Percentiles rank a stretch among this genome's conserved stretches.
phyloP scores from a whole-genome alignment of 2,888 invertebrate genomes.

The Pedicia rivosa region DNA sequence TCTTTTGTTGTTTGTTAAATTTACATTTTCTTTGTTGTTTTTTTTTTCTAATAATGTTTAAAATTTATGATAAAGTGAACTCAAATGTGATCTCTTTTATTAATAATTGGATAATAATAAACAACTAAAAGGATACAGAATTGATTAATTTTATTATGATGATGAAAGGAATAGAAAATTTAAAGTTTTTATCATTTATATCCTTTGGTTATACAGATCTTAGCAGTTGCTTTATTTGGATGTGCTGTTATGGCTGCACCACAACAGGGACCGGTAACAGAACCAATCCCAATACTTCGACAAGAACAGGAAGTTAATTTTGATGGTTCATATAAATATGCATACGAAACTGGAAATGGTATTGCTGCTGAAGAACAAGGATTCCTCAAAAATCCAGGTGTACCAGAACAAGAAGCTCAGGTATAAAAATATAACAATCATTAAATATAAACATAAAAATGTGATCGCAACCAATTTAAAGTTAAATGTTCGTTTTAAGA shows the following conservation, averaged over 20 bases:
- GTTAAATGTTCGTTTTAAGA: too few species aligned
- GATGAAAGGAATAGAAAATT: too few species aligned
- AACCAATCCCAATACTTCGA: constrained; percentile 47
- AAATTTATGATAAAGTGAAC: too few species aligned
- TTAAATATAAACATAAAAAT: too few species aligned
- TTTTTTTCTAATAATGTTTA: too few species aligned
- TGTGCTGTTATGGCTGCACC: constrained; percentile 18
- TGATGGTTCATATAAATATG: constrained; percentile 41
- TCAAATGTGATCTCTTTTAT: constrained; percentile 2
- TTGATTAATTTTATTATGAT: not conserved
- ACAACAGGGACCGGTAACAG: constrained; percentile 31
- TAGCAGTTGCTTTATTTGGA: constrained; percentile 13
- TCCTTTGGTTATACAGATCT: constrained; percentile 12
- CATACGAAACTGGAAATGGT: constrained; percentile 42
- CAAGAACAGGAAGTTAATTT: constrained; percentile 53
- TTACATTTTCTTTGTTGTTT: too few species aligned
- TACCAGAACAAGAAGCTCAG: constrained; percentile 36
- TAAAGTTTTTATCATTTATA: too few species aligned
- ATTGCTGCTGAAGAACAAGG: constrained; percentile 40
- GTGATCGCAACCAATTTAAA: too few species aligned
- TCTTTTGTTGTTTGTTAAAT: too few species aligned
- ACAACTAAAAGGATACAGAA: not conserved
- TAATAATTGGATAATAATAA: not conserved
- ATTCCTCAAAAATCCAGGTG: constrained; percentile 38
- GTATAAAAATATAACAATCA: too few species aligned